Percentiles rank a stretch among this genome's conserved stretches.
Evolutionary conservation across 1,140 invertebrate species (phyloP).

Genomic region (Centruroides sculpturatus): DNA sequence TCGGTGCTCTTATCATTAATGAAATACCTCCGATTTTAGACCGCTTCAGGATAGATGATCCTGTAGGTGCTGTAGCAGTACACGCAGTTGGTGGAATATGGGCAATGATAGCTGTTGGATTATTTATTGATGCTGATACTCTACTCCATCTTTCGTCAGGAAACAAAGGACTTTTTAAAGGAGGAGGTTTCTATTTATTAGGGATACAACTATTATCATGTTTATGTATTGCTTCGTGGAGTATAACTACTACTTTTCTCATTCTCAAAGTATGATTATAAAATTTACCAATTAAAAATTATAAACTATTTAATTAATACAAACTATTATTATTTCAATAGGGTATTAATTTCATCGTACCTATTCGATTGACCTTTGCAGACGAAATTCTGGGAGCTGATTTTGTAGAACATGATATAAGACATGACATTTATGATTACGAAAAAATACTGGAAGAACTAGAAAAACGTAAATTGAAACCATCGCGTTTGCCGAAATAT

Average conservation of each 20-base stretch:
- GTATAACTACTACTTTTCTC: conserved; percentile 46
- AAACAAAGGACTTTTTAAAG: conserved; percentile 40
- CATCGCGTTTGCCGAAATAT: background rate
- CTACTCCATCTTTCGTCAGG: conserved; percentile 12
- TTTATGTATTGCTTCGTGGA: conserved; percentile 55
- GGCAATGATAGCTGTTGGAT: conserved; percentile 28
- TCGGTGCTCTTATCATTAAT: conserved; percentile 24
- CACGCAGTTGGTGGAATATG: conserved; percentile 27
- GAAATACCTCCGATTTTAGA: conserved; percentile 24
- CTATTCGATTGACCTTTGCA: conserved; percentile 64
- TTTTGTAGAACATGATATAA: conserved; percentile 66
- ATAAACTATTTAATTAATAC: background rate
- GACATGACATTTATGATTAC: conserved; percentile 30
- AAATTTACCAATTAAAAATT: background rate
- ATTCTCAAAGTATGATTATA: conserved; percentile 33
- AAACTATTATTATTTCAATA: conserved; percentile 17
- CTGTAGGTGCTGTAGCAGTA: conserved; percentile 30
- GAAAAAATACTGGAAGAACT: conserved; percentile 9
- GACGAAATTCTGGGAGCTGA: conserved; percentile 77
- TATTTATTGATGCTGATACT: conserved; percentile 24
- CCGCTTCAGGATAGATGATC: conserved; percentile 27
- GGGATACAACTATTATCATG: conserved; percentile 59
- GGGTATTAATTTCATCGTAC: conserved; percentile 57
- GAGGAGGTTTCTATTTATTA: conserved; percentile 68
- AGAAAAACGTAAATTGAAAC: conserved; percentile 1